phyloP scores from a whole-genome alignment of 2,113 vertebrate genomes.

The Panurus biarmicus region DNA sequence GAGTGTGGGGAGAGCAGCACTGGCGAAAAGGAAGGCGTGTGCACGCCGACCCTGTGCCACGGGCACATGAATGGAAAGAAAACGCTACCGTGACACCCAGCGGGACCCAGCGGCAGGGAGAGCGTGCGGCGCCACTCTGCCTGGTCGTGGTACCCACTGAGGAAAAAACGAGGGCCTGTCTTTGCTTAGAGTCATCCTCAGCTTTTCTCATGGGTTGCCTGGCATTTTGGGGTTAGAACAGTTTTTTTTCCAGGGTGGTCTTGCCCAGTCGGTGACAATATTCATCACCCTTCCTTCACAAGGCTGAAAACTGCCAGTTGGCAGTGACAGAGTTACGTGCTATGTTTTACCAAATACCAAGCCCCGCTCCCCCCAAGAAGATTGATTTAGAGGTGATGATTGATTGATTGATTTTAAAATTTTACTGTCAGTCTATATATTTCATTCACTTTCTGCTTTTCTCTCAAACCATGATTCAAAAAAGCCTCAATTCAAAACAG shows the following conservation, averaged over 20 bases:
- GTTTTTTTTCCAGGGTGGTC: fast-evolving
- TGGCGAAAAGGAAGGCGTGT: fast-evolving
- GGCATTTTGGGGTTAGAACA: background rate
- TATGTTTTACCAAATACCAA: background rate
- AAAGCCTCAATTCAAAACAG: background rate
- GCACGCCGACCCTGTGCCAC: background rate
- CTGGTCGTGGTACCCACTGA: fast-evolving
- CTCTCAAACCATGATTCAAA: background rate
- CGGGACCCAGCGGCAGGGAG: background rate
- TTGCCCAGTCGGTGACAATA: fast-evolving
- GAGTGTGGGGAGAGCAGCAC: fast-evolving
- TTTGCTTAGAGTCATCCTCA: background rate
- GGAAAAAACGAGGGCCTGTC: background rate
- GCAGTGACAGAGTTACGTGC: fast-evolving
- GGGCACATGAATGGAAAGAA: fast-evolving
- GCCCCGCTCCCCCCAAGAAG: too few species aligned
- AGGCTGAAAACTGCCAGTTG: background rate
- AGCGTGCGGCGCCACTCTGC: background rate
- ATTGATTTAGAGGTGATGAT: background rate
- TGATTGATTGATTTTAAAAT: background rate
- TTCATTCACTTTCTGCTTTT: background rate
- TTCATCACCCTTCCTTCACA: background rate
- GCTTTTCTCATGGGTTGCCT: background rate
- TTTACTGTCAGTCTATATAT: background rate
- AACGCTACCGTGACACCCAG: fast-evolving